Evolutionary conservation across 1,140 invertebrate genomes (phyloP).

Genomic region (Drosophila suzukii): DNA sequence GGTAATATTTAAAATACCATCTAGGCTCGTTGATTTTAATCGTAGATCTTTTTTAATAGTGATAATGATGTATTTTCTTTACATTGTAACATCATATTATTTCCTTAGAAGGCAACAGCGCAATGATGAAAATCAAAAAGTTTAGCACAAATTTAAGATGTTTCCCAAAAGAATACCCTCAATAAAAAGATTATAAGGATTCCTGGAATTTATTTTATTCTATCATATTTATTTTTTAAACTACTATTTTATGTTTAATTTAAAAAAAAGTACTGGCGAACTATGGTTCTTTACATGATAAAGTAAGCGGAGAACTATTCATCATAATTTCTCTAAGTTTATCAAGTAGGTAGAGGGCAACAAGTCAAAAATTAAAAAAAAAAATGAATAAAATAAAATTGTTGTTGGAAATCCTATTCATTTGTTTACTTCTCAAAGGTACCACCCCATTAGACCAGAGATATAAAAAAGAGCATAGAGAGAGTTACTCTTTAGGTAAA

Average conservation of each 20-base stretch:
- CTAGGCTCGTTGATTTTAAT: neutral
- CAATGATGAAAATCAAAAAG: neutral
- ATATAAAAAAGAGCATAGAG: neutral
- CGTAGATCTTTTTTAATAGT: neutral
- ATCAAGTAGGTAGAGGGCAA: neutral
- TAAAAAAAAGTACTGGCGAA: too few relatives aligned
- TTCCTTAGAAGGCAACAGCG: neutral
- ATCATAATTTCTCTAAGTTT: neutral
- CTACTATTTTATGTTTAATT: too few relatives aligned
- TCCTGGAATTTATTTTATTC: too few relatives aligned
- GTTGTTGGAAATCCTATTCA: neutral
- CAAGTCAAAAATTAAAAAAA: neutral
- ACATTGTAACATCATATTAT: slow-evolving; percentile 1
- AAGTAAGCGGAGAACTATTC: too few relatives aligned
- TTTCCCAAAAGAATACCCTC: too few relatives aligned
- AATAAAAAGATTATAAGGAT: too few relatives aligned
- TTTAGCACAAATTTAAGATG: neutral
- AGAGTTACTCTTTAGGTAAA: neutral
- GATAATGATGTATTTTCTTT: neutral
- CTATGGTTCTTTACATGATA: too few relatives aligned
- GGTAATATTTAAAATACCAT: neutral
- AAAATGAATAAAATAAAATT: neutral
- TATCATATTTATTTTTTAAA: too few relatives aligned
- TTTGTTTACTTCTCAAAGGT: neutral
- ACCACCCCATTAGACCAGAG: neutral